Percentiles rank a stretch among this genome's conserved stretches.
Evolutionary conservation across 2,113 vertebrate genomes (phyloP).

Genomic region (Butorides virescens): DNA sequence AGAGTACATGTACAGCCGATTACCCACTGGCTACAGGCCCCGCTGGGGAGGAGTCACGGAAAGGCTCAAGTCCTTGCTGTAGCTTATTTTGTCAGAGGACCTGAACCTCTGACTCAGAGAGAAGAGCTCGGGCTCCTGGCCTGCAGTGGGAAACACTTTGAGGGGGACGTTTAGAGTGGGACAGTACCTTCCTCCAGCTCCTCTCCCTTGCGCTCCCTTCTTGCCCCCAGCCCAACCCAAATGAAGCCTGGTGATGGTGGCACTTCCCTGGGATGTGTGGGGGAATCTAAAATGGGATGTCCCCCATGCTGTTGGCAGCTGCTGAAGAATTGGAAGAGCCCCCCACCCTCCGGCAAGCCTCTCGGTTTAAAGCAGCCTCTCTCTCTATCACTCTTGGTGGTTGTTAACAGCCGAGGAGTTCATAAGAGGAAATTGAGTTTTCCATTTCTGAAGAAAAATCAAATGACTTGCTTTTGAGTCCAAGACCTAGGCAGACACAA

Average conservation of each 20-base stretch:
- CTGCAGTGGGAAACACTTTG: not conserved
- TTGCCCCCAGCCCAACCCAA: fast-evolving
- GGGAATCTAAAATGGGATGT: not conserved
- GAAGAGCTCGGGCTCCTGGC: not conserved
- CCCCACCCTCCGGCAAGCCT: fast-evolving
- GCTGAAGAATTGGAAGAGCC: not conserved
- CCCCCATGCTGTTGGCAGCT: not conserved
- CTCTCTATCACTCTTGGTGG: not conserved
- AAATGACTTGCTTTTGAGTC: slow-evolving; percentile 23
- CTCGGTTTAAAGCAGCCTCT: not conserved
- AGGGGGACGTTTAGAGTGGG: not conserved
- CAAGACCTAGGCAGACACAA: not conserved
- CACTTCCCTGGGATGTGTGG: not conserved
- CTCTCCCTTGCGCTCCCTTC: not conserved
- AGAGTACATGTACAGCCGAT: not conserved
- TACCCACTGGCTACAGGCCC: not conserved
- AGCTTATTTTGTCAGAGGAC: not conserved
- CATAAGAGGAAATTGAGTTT: not conserved
- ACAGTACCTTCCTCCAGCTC: not conserved
- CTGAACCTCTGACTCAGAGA: not conserved
- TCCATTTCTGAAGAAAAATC: slow-evolving; percentile 46
- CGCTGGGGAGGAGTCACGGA: not conserved
- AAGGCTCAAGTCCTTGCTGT: not conserved
- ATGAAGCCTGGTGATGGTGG: fast-evolving
- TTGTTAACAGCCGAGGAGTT: not conserved